phyloP scores from a whole-genome alignment of 2,888 invertebrate species.

The Conchocele bisecta region DNA sequence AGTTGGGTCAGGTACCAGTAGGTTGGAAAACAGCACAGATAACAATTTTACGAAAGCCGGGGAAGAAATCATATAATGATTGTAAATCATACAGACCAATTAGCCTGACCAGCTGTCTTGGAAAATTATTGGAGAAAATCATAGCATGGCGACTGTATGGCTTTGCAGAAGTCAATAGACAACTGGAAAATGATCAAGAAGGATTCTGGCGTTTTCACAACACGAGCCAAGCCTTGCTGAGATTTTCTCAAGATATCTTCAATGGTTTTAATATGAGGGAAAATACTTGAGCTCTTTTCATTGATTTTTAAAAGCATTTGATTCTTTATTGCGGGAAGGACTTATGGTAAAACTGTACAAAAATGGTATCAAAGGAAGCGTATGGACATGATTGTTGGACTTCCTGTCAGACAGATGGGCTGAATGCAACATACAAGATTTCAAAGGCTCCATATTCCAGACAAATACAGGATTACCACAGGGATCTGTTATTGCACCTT shows the following conservation, averaged over 20 bases:
- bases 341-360: slow-evolving; percentile 17
- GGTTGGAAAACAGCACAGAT: slow-evolving; percentile 14
- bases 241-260: slow-evolving; percentile 11
- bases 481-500: slow-evolving; percentile 4
- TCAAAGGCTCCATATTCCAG: neutral
- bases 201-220: slow-evolving; percentile 18
- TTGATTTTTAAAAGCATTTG: slow-evolving; percentile 36
- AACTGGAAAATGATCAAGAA: slow-evolving; percentile 14
- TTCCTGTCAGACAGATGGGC: slow-evolving; percentile 16
- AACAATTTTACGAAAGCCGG: slow-evolving; percentile 12
- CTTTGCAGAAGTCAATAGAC: slow-evolving; percentile 6
- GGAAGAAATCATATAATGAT: slow-evolving; percentile 15
- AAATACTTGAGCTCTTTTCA: neutral
- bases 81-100: slow-evolving; percentile 12
- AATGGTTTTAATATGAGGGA: slow-evolving; percentile 23
- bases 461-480: slow-evolving; percentile 5
- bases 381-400: neutral
- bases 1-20: neutral
- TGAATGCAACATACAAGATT: neutral
- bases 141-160: slow-evolving; percentile 11
- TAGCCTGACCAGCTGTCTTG: slow-evolving; percentile 15
- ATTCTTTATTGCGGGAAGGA: slow-evolving; percentile 35
- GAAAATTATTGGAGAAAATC: slow-evolving; percentile 18
- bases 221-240: slow-evolving; percentile 16
- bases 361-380: slow-evolving; percentile 18